Base-by-base conservation (phyloP, 2,113 vertebrate genomes). In the Aldabrachelys gigantea region DNA sequence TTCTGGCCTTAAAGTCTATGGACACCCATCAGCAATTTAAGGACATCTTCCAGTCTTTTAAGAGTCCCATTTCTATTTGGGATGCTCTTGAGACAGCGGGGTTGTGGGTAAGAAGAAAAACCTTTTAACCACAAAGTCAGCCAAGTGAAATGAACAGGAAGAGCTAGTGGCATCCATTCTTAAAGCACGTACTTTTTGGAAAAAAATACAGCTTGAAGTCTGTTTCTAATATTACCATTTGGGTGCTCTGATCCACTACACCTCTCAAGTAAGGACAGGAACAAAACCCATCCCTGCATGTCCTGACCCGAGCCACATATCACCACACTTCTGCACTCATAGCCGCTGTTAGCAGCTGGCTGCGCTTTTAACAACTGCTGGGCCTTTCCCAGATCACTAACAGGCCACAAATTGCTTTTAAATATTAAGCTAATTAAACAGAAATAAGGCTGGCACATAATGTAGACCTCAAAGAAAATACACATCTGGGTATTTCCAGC, bases 361-460 rank as follows among this genome's bases (percentile, higher is more conserved):
- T 82, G 93, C 94, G 94, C 86, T 96, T 96, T 88, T 96, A 96
- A 96, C 91, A 93, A 87, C 95, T 87, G 91, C 94, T 91, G 59
- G 3, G 11, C 84, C 95, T 94, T 95, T 56, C 96, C 90, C 82
- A 90, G 91, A 94, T 96, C 92, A 89, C 96, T 96, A 97, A 56
- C 59, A 93, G 88, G 90, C 69, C 91, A 95, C 91, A 94, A 94
- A 87, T 94, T 91, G 80, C 95, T 95, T 96, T 95, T 96, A 97
- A 97, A 94, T 88, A 92, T 90, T 59, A 80, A 87, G 90, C 80
- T 93, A 96, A 97, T 96, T 96, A 97, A 96, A 89, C 92, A 96
- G 85, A 94, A 96, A 84, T 85, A 94, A 96, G 84, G 84, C 47
- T 80, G 91, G 54, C 88, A 91, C 95, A 82, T 59, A 72, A 54